A percentile compares a stretch with the other conserved stretches of the same genome.
These are phyloP conservation scores for Cheirogaleus major DNA, from an alignment of 2,797 vertebrate species.

Conservation along the genomic window DNA sequence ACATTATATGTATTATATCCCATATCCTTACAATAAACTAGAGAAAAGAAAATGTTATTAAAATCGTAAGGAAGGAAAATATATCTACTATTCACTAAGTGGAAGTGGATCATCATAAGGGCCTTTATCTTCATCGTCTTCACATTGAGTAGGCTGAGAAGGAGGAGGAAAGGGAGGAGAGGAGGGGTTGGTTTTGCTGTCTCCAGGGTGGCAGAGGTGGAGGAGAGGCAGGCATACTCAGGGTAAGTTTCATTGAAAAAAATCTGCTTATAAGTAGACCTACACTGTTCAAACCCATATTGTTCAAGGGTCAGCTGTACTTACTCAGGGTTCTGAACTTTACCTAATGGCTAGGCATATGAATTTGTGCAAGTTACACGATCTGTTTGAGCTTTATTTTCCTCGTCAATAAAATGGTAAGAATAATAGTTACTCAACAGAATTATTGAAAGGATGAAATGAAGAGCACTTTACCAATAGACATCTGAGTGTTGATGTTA, in stretches of 20 bases:
- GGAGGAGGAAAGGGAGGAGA: not conserved
- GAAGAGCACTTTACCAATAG: not conserved
- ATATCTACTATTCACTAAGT: not conserved
- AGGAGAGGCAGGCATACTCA: not conserved
- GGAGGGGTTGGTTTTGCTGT: not conserved
- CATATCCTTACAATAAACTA: not conserved
- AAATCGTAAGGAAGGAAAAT: not conserved
- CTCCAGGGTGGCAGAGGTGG: no score
- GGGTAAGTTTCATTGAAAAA: not conserved
- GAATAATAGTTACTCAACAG: not conserved
- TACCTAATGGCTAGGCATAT: not conserved
- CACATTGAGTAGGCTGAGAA: not conserved
- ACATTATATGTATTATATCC: not conserved
- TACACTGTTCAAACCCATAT: not conserved
- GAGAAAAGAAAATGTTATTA: not conserved
- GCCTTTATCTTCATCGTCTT: not conserved
- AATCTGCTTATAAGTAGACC: not conserved
- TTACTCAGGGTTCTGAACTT: constrained; percentile 10
- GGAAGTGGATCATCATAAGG: not conserved
- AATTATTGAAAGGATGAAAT: not conserved
- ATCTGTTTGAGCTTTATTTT: not conserved
- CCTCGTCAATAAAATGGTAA: not conserved
- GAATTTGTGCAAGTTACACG: not conserved
- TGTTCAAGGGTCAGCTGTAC: not conserved
- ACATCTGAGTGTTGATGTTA: not conserved